Evolutionary conservation across 2,113 vertebrate species (phyloP).

Genomic region (Channa maculata): DNA sequence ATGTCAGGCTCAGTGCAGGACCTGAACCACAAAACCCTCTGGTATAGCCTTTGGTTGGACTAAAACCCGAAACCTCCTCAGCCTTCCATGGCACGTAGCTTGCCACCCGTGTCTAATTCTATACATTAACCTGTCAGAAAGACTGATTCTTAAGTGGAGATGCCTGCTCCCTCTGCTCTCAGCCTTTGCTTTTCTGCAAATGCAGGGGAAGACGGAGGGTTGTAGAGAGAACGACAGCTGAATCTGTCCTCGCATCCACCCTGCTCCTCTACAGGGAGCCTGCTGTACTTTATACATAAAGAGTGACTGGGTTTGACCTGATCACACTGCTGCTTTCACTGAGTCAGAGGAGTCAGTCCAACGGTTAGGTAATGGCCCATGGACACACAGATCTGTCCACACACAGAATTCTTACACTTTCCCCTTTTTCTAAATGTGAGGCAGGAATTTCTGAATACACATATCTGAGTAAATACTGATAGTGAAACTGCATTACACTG

Average conservation of each 20-base stretch:
- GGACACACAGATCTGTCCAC: slow-evolving; percentile 37
- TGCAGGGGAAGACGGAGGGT: slow-evolving; percentile 38
- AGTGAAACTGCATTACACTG: neutral
- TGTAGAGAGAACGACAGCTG: slow-evolving; percentile 36
- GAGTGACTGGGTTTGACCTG: slow-evolving; percentile 41
- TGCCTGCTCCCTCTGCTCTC: slow-evolving; percentile 30
- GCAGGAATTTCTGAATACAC: neutral
- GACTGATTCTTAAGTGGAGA: slow-evolving; percentile 40
- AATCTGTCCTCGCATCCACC: slow-evolving; percentile 37
- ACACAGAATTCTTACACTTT: slow-evolving; percentile 15
- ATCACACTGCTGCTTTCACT: slow-evolving; percentile 42
- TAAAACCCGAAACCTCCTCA: slow-evolving; percentile 21
- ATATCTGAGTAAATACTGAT: neutral
- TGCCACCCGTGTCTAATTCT: slow-evolving; percentile 10
- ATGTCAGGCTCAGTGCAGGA: slow-evolving; percentile 15
- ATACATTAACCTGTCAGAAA: slow-evolving; percentile 55
- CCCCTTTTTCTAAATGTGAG: slow-evolving; percentile 10
- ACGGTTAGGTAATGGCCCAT: slow-evolving; percentile 53
- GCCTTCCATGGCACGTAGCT: slow-evolving; percentile 11
- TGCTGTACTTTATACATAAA: slow-evolving; percentile 49
- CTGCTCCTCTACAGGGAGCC: slow-evolving; percentile 44
- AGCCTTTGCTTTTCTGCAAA: slow-evolving; percentile 45
- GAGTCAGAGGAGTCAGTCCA: slow-evolving; percentile 63
- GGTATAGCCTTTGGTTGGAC: neutral
- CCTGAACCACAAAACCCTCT: slow-evolving; percentile 32